phyloP scores from a whole-genome alignment of 2,797 vertebrate species.

The Pseudocheirus occidentalis region DNA sequence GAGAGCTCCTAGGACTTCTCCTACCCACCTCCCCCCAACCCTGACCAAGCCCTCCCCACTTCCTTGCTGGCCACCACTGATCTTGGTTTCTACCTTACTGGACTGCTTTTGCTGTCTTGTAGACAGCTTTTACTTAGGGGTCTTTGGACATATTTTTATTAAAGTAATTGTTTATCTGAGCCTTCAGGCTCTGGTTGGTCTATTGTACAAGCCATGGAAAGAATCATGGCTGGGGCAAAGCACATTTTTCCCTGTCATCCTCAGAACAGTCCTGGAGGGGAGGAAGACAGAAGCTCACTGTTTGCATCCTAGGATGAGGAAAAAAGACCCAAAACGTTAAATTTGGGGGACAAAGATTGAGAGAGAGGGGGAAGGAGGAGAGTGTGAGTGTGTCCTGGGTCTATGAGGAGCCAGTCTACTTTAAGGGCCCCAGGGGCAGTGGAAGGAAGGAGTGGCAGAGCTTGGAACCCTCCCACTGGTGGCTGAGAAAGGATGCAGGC shows the following conservation, averaged over 20 bases:
- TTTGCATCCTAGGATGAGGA: neutral
- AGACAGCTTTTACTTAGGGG: neutral
- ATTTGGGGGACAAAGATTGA: too few relatives aligned
- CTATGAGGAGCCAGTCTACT: neutral
- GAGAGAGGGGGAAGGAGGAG: too few relatives aligned
- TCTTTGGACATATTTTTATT: too few relatives aligned
- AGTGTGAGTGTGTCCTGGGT: neutral
- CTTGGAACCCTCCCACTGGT: neutral
- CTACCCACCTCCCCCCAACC: too few relatives aligned
- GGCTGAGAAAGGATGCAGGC: neutral
- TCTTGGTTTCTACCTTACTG: neutral
- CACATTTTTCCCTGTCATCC: neutral
- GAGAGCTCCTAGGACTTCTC: neutral
- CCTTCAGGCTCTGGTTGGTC: neutral
- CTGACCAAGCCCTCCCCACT: too few relatives aligned
- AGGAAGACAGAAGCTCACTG: neutral
- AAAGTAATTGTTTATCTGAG: neutral
- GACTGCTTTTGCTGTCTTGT: neutral
- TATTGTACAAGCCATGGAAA: neutral
- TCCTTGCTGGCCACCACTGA: neutral
- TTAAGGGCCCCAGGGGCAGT: neutral
- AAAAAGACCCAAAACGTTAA: neutral
- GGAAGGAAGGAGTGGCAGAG: neutral
- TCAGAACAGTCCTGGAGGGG: neutral
- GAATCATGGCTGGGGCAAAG: neutral